phyloP scores from a whole-genome alignment of 64 coral and sea anemone genomes.

The Montipora efflorescens region DNA sequence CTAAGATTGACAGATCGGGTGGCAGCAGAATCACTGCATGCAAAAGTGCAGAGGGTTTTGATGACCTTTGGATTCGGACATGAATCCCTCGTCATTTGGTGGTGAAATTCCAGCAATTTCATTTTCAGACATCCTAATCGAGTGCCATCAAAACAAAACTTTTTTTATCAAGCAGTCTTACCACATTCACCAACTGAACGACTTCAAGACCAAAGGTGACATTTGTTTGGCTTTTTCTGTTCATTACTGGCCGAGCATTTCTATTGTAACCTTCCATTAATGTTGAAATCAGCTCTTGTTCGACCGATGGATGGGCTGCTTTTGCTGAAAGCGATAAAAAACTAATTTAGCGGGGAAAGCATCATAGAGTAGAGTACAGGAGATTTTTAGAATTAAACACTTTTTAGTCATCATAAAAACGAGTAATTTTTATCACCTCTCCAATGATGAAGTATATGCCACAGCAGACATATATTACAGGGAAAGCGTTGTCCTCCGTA shows the following conservation, averaged over 20 bases:
- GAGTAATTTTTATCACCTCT: too few species aligned
- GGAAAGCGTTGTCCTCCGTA: too few species aligned
- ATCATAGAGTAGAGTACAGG: too few species aligned
- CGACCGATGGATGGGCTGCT: constrained; percentile 50
- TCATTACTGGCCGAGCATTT: constrained; percentile 69
- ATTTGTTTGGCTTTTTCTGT: constrained; percentile 61
- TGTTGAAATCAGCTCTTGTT: constrained; percentile 66
- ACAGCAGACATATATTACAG: too few species aligned
- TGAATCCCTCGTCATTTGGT: constrained; percentile 68
- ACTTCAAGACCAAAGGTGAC: constrained; percentile 91
- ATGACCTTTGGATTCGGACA: constrained; percentile 97
- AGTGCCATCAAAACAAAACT: neutral
- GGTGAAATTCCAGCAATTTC: too few species aligned
- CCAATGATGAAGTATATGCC: too few species aligned
- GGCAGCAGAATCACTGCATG: constrained; percentile 85
- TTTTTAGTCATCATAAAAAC: too few species aligned
- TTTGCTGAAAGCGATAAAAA: neutral
- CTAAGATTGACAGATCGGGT: constrained; percentile 84
- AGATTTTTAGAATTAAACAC: too few species aligned
- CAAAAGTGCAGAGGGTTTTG: constrained; percentile 96
- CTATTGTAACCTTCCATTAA: constrained; percentile 56
- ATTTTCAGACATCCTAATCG: too few species aligned
- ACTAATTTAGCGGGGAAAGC: neutral
- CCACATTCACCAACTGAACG: constrained; percentile 92
- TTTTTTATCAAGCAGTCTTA: constrained; percentile 7